phyloP scores from a whole-genome alignment of 2,888 invertebrate genomes.

The Apomyelois bistriatella region DNA sequence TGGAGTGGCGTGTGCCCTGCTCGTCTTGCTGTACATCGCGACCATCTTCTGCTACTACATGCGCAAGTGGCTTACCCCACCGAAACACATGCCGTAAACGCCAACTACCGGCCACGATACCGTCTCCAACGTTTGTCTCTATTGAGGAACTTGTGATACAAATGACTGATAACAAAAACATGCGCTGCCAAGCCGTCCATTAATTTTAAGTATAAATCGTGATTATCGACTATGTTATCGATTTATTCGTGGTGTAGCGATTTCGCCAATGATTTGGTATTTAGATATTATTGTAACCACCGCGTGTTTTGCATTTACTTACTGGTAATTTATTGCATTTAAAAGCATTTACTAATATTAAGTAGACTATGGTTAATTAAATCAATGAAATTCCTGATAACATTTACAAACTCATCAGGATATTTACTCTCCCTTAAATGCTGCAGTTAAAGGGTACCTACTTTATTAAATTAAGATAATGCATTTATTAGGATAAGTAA shows the following conservation, averaged over 20 bases:
- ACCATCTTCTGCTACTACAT: conserved; percentile 96
- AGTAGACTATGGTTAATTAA: conserved; percentile 21
- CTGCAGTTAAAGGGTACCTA: conserved; percentile 34
- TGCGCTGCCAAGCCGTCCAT: conserved; percentile 45
- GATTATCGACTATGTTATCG: conserved; percentile 23
- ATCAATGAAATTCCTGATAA: conserved; percentile 20
- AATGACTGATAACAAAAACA: conserved; percentile 57
- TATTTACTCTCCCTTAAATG: conserved; percentile 28
- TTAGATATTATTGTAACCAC: conserved; percentile 62
- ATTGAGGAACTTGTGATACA: conserved; percentile 65
- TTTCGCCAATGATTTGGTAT: conserved; percentile 38
- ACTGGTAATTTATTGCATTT: conserved; percentile 70
- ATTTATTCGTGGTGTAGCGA: conserved; percentile 37
- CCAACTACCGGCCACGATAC: conserved; percentile 35
- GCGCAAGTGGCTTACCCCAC: conserved; percentile 93
- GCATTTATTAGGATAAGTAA: conserved; percentile 58
- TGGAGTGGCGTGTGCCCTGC: conserved; percentile 93
- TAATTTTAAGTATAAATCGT: conserved; percentile 29
- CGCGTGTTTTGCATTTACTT: conserved; percentile 68
- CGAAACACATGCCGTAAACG: conserved; percentile 85
- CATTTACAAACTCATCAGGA: conserved; percentile 18
- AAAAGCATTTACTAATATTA: conserved; percentile 58
- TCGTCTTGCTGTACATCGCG: conserved; percentile 93
- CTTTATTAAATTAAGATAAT: conserved; percentile 40
- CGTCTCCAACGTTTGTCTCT: conserved; percentile 28